phyloP scores from a whole-genome alignment of 2,797 vertebrate genomes.

The Syngnathus rostellatus region DNA sequence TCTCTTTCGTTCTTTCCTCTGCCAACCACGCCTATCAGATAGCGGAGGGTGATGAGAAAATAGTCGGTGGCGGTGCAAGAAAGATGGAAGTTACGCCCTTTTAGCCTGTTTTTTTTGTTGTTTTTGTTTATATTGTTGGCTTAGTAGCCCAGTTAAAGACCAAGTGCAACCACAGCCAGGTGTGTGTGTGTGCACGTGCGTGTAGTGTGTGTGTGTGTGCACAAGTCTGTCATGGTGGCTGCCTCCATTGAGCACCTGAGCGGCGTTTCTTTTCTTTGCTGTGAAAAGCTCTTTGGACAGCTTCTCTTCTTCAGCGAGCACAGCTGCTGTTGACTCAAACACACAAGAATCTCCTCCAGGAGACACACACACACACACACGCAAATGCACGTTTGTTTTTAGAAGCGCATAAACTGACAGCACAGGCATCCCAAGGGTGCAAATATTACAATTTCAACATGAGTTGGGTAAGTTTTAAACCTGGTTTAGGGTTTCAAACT shows the following conservation, averaged over 20 bases:
- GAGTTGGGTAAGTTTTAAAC: not conserved
- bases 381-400: constrained; percentile 4
- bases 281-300: constrained; percentile 52
- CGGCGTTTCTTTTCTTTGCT: constrained; percentile 34
- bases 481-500: not conserved
- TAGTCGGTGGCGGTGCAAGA: constrained; percentile 26
- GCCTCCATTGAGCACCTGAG: constrained; percentile 62
- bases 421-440: constrained; percentile 12
- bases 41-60: not conserved
- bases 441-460: not conserved
- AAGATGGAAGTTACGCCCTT: constrained; percentile 51
- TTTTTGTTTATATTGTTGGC: constrained; percentile 62
- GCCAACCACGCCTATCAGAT: constrained; percentile 64
- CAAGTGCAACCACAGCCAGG: constrained; percentile 59
- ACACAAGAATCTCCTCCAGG: constrained; percentile 54
- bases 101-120: constrained; percentile 39
- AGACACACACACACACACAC: not conserved
- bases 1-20: constrained; percentile 70
- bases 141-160: constrained; percentile 62
- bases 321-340: constrained; percentile 67
- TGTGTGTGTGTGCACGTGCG: constrained; percentile 40
- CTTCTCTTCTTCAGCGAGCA: constrained; percentile 53
- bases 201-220: constrained; percentile 4
- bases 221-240: constrained; percentile 54
- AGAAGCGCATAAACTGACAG: constrained; percentile 33